These are phyloP conservation scores for Lepidocyrtinus sp. DNA, from an alignment of 2,888 invertebrate genomes.

Conservation along the genomic window DNA sequence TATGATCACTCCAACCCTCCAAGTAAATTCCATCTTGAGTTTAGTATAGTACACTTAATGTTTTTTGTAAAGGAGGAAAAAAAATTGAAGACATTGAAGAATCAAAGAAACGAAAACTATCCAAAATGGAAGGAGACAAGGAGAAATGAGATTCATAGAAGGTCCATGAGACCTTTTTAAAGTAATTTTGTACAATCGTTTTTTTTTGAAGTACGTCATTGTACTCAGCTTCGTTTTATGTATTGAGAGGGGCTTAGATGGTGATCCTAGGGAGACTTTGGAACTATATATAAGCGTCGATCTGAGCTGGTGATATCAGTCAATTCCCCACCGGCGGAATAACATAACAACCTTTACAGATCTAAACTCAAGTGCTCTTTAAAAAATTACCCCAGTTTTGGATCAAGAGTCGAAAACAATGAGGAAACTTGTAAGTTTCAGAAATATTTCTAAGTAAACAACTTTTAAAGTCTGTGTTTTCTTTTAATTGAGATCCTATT, in stretches of 20 bases:
- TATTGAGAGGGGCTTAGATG: not conserved
- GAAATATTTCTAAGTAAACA: too few species aligned
- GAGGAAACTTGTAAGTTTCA: slow-evolving; percentile 51
- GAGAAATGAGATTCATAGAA: slow-evolving; percentile 38
- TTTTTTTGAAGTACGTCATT: not conserved
- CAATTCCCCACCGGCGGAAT: slow-evolving; percentile 20
- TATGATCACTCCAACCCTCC: too few species aligned
- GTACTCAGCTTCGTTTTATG: not conserved
- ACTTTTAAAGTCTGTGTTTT: too few species aligned
- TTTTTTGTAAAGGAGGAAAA: slow-evolving; percentile 5
- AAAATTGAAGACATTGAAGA: slow-evolving; percentile 40
- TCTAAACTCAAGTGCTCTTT: not conserved
- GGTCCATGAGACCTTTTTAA: slow-evolving; percentile 45
- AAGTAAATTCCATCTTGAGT: too few species aligned
- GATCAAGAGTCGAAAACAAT: slow-evolving; percentile 20
- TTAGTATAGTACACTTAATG: too few species aligned
- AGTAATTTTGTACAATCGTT: slow-evolving; percentile 40
- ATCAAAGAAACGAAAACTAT: slow-evolving; percentile 2
- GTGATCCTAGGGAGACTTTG: not conserved
- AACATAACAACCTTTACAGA: not conserved
- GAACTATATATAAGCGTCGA: not conserved
- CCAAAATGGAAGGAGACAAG: slow-evolving; percentile 37
- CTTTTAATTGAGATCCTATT: too few species aligned
- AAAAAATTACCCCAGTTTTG: too few species aligned
- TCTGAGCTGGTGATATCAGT: slow-evolving; percentile 22